A percentile compares a stretch with the other conserved stretches of the same genome.
Conservation (phyloP, 2,797 vertebrate genomes). For the Centropyge bicolor region DNA sequence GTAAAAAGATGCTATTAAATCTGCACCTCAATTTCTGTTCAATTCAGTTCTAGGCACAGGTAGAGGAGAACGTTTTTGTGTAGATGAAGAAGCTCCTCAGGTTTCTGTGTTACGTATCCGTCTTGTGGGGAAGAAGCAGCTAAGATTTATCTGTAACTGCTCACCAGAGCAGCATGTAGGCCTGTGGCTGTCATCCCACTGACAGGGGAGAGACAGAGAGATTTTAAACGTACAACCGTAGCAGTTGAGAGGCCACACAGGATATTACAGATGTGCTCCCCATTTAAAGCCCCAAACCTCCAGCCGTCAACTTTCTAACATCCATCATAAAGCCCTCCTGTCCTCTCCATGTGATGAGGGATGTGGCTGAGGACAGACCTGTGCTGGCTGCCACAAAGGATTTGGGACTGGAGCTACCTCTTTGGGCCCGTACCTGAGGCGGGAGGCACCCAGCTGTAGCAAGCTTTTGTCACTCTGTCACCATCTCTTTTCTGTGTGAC, state of each 20-base stretch:
- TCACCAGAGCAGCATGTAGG: slow-evolving; percentile 44
- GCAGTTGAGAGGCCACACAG: slow-evolving; percentile 62
- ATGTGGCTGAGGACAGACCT: slow-evolving; percentile 49
- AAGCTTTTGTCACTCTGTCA: slow-evolving; percentile 73
- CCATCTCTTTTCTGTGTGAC: slow-evolving; percentile 71
- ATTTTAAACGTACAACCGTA: slow-evolving; percentile 59
- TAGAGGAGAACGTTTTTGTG: slow-evolving; percentile 16
- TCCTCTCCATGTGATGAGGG: slow-evolving; percentile 32
- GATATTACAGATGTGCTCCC: slow-evolving; percentile 66
- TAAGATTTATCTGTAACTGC: slow-evolving; percentile 53
- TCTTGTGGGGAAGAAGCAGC: slow-evolving; percentile 27
- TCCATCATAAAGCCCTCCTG: slow-evolving; percentile 66
- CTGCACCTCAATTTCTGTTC: background rate
- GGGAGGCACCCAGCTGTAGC: slow-evolving; percentile 43
- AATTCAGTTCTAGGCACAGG: background rate
- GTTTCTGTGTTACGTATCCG: slow-evolving; percentile 12
- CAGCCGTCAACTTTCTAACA: slow-evolving; percentile 65
- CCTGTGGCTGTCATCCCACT: slow-evolving; percentile 63
- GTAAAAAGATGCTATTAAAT: slow-evolving; percentile 19
- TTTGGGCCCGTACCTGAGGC: slow-evolving; percentile 48
- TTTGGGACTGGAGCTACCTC: slow-evolving; percentile 38
- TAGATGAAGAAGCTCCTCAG: slow-evolving; percentile 14
- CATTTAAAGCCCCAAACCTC: slow-evolving; percentile 74
- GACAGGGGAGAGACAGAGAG: slow-evolving; percentile 43
- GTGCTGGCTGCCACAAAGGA: slow-evolving; percentile 47